These are phyloP conservation scores for Aurelia aurita complex sp. Pacific DNA, from an alignment of 30 jellyfish, hydroid and myxozoan genomes.

Conservation along the genomic window DNA sequence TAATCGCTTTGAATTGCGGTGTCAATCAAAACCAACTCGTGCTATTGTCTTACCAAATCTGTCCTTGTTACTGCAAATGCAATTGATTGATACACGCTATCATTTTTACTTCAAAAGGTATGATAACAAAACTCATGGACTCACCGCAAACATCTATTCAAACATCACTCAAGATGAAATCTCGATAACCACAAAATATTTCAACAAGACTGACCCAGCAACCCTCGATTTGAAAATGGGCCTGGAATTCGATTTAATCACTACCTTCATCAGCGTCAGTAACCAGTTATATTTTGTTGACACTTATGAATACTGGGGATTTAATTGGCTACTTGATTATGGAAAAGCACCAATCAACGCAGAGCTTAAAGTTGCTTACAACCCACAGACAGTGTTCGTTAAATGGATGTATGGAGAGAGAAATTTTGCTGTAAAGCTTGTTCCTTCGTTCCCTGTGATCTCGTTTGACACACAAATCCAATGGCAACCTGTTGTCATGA, in stretches of 20 bases:
- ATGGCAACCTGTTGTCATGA: slow-evolving; percentile 43
- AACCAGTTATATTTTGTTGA: slow-evolving; percentile 59
- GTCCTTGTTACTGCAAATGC: background rate
- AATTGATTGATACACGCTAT: background rate
- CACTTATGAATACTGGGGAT: slow-evolving; percentile 93
- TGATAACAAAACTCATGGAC: slow-evolving; percentile 76
- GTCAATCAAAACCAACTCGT: too few species aligned
- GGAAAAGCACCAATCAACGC: slow-evolving; percentile 29
- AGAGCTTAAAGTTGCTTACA: slow-evolving; percentile 69
- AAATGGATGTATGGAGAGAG: slow-evolving; percentile 26
- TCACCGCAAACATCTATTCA: slow-evolving; percentile 59
- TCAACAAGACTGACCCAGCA: slow-evolving; percentile 86
- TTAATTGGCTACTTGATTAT: slow-evolving; percentile 44
- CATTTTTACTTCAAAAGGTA: slow-evolving; percentile 39
- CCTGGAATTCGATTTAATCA: slow-evolving; percentile 28
- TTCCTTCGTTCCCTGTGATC: slow-evolving; percentile 55
- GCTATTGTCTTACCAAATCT: too few species aligned
- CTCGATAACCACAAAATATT: slow-evolving; percentile 44
- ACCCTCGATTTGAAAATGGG: slow-evolving; percentile 90
- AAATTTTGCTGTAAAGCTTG: slow-evolving; percentile 47
- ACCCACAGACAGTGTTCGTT: slow-evolving; percentile 54
- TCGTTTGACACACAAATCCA: slow-evolving; percentile 31
- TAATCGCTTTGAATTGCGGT: too few species aligned
- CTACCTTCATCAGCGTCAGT: slow-evolving; percentile 24
- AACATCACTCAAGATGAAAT: slow-evolving; percentile 68